phyloP scores from a whole-genome alignment of 1,140 invertebrate genomes.

The Drosophila orena region DNA sequence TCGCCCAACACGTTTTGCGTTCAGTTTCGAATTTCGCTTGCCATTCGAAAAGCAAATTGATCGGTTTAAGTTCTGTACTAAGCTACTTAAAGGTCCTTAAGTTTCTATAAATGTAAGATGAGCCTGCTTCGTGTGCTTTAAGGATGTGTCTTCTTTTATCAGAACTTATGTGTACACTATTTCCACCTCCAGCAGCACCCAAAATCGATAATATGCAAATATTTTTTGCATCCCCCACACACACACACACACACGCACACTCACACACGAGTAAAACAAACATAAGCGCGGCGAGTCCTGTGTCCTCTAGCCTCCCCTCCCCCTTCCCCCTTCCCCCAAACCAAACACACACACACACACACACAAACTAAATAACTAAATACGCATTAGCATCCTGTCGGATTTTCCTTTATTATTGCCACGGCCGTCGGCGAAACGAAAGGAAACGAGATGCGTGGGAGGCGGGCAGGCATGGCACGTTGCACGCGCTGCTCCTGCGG shows the following conservation, averaged over 20 bases:
- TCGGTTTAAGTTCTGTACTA: constrained; percentile 50
- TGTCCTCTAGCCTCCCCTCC: constrained; percentile 5
- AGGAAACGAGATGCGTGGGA: constrained; percentile 40
- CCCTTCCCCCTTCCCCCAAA: background rate
- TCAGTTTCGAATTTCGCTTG: constrained; percentile 30
- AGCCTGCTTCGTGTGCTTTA: constrained; percentile 10
- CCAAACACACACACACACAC: constrained; percentile 19
- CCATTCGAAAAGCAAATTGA: constrained; percentile 66
- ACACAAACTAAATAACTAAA: constrained; percentile 78
- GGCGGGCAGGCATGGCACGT: constrained; percentile 31
- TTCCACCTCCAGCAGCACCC: constrained; percentile 2
- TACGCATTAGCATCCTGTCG: constrained; percentile 82
- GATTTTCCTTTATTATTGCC: constrained; percentile 81
- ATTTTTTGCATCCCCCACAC: constrained; percentile 39
- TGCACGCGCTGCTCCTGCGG: constrained; percentile 38
- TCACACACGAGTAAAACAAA: constrained; percentile 66
- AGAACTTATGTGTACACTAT: constrained; percentile 36
- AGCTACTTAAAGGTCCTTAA: constrained; percentile 61
- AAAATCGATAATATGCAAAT: constrained; percentile 82
- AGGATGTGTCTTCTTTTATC: constrained; percentile 3
- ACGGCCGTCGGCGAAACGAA: constrained; percentile 35
- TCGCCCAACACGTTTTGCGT: constrained; percentile 17
- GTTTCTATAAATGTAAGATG: constrained; percentile 58
- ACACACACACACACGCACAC: constrained; percentile 20
- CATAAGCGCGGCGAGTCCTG: constrained; percentile 48